Base-by-base conservation (phyloP, 2,113 vertebrate species). In the Callocephalon fimbriatum region DNA sequence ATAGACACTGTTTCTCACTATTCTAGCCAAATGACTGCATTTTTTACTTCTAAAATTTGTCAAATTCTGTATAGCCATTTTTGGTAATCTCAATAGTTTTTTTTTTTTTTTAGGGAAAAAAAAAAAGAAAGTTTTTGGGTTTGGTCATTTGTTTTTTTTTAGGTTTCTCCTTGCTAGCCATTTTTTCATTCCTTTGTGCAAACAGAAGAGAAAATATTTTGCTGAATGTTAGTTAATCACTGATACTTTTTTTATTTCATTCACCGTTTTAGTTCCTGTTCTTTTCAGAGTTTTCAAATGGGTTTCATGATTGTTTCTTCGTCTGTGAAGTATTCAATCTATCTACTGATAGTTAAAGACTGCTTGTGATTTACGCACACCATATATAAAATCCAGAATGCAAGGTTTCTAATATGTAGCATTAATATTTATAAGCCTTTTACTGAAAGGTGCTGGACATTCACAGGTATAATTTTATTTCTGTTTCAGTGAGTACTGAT, bases 381-480 rank as follows among this genome's bases (percentile, higher is more conserved):
- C 8, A n/a, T 20, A 58, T 74, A 67, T 59, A 81, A 75, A 77
- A 84, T 91, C 37, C 8, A 78, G 25, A 86, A 80, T 70, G 5
- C 6, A 70, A 74, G 15, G 1, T 26, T 77, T 77, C 48, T 74
- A 50, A 77, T 63, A 54, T 0, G 0, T 1, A 66, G 4, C 10
- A 56, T 81, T 71, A 86, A 81, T 93, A 67, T 82, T 93, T 54
- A 72, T 42, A 58, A 14, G 2, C 1, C 1, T 63, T 84, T 80
- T 84, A 15, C 65, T 75, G 62, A 87, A 67, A 91, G 15, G 7
- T 81, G 40, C 2, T 86, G 50, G 81, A 65, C 31, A 38, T 45
- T 75, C 15, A 48, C 8, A 67, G 47, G 26, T 71, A 32, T 53
- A 38, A 93, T 77, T 89, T 89, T 58, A 50, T 85, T 85, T 91